Base-by-base conservation (phyloP, 2,888 invertebrate genomes). In the Pecten maximus region DNA sequence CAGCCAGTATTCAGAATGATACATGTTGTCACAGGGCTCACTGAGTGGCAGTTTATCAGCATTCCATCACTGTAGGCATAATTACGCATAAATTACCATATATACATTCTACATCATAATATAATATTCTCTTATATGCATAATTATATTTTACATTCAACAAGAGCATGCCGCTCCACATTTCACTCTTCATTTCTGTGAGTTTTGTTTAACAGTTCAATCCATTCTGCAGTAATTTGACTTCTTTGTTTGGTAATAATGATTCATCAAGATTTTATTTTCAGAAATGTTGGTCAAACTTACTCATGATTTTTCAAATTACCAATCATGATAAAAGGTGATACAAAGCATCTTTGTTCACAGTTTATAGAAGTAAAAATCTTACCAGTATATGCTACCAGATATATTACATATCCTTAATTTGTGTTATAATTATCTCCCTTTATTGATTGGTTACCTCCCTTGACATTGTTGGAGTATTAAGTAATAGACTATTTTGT, bases 41-140 rank as follows among this genome's bases (percentile, higher is more conserved):
- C 74, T 74, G 28, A 35, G 0, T 74, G 74, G 60, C 74, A 35
- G 19, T 74, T 8, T 54, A 54, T n/a, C 54, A 54, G 54, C 54
- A 54, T n/a, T 54, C n/a, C 54, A 10, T 35, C 3, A 28, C 74
- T 28, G 35, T 74, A 74, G 74, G 74, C 74, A 74, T 74, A 74
- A 74, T 74, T 74, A 74, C 74, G 35, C 74, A 74, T 74, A 28
- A 74, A 74, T 74, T 74, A 74, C 35, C 35, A 35, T 74, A 74
- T 74, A 54, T 54, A 74, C 15, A 74, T 35, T 35, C 74, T 74
- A 74, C 35, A 74, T 12, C n/a, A 28, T 28, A 74, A 28, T 8
- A 35, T 74, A 74, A 35, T 35, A 35, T 6, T 54, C 54, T 54
- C 54, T 54, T n/a, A 54, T 54, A 54, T 54, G 19, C n/a, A 74